Conservation (phyloP, 2,888 invertebrate species). For the Tiphia femorata region DNA sequence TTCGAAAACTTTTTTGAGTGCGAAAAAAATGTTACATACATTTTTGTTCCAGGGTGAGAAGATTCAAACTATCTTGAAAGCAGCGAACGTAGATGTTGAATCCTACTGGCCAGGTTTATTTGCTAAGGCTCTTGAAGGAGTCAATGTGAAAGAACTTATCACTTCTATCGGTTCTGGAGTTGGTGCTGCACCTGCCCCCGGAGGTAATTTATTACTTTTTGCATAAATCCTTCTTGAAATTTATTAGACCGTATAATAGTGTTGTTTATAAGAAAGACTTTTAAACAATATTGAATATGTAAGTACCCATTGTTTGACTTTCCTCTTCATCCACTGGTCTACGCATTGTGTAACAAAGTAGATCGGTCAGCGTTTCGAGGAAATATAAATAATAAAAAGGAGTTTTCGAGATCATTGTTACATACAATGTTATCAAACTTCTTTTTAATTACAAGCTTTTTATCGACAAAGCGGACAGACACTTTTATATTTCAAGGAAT, state of each 20-base stretch:
- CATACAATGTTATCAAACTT: too few relatives aligned
- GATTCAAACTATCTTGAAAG: constrained; percentile 96
- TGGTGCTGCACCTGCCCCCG: constrained; percentile 85
- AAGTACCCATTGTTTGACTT: background rate
- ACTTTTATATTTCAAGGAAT: background rate
- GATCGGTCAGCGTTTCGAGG: constrained; percentile 61
- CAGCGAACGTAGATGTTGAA: constrained; percentile 95
- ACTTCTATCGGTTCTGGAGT: constrained; percentile 94
- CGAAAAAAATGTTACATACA: too few relatives aligned
- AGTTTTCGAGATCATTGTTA: too few relatives aligned
- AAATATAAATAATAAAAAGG: constrained; percentile 51
- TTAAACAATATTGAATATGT: background rate
- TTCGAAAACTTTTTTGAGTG: too few relatives aligned
- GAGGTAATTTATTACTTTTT: constrained; percentile 63
- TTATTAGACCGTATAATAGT: too few relatives aligned
- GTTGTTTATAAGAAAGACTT: background rate
- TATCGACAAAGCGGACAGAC: too few relatives aligned
- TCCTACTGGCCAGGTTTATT: constrained; percentile 99
- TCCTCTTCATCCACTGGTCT: constrained; percentile 63
- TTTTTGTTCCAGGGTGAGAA: constrained; percentile 87
- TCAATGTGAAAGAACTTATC: constrained; percentile 93
- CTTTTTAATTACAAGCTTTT: background rate
- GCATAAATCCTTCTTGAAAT: too few relatives aligned
- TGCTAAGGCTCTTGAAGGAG: constrained; percentile 95
- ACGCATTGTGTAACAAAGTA: constrained; percentile 42